These are phyloP conservation scores for Nymphalis c-album DNA, from an alignment of 2,888 invertebrate genomes.

Conservation along the genomic window DNA sequence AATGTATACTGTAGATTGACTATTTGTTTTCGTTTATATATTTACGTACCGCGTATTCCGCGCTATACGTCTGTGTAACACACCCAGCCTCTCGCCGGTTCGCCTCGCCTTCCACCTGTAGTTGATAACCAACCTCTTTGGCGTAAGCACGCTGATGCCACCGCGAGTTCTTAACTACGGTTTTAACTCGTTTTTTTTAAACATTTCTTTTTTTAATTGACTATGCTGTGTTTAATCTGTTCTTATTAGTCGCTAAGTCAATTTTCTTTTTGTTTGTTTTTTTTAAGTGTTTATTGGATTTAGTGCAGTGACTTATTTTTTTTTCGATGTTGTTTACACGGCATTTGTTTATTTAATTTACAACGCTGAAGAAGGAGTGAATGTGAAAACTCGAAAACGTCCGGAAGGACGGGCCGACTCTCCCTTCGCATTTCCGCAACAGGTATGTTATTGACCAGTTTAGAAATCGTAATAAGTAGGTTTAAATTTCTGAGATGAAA, in stretches of 20 bases:
- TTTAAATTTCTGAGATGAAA: neutral
- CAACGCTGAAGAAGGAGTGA: constrained; percentile 47
- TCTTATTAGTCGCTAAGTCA: neutral
- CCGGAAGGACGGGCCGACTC: constrained; percentile 64
- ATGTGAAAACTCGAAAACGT: constrained; percentile 64
- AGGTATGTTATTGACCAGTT: constrained; percentile 52
- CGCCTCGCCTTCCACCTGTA: constrained; percentile 41
- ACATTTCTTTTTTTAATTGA: constrained; percentile 40
- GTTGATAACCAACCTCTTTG: constrained; percentile 57
- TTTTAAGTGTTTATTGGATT: neutral
- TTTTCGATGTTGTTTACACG: constrained; percentile 19
- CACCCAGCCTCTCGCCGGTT: constrained; percentile 61
- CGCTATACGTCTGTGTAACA: constrained; percentile 41
- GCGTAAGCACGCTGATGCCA: constrained; percentile 52
- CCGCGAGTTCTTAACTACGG: constrained; percentile 10
- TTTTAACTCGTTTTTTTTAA: constrained; percentile 15
- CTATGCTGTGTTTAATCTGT: constrained; percentile 8
- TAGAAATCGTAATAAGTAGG: constrained; percentile 27
- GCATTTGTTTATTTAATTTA: constrained; percentile 20
- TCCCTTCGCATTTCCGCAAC: constrained; percentile 60
- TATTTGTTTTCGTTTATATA: constrained; percentile 33
- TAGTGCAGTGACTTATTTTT: constrained; percentile 11
- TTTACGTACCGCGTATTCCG: constrained; percentile 25
- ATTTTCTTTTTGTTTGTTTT: constrained; percentile 5
- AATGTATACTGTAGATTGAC: neutral